Evolutionary conservation across 2,113 vertebrate genomes (phyloP).

Genomic region (Lophochroa leadbeateri): DNA sequence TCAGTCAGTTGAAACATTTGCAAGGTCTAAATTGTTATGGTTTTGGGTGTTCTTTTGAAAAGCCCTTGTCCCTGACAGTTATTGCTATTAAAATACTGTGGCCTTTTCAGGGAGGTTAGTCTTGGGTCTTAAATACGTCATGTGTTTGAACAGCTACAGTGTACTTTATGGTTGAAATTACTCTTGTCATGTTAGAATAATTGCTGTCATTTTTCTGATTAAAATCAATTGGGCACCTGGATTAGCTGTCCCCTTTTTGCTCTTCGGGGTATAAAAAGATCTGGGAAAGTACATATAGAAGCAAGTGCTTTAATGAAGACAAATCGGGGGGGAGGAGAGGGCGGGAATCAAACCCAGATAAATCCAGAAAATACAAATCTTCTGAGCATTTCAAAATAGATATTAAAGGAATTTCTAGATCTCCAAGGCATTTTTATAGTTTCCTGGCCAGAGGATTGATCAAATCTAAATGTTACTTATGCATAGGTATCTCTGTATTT

Average conservation of each 20-base stretch:
- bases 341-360: not conserved
- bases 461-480: not conserved
- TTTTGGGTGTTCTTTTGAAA: not conserved
- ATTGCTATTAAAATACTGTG: not conserved
- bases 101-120: not conserved
- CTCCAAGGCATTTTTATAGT: not conserved
- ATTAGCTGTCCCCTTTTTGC: not conserved
- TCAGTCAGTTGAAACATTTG: not conserved
- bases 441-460: not conserved
- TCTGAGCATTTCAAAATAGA: not conserved
- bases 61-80: not conserved
- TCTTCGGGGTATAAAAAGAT: not conserved
- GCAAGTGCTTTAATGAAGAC: not conserved
- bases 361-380: not conserved
- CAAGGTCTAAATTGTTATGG: not conserved
- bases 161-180: not conserved
- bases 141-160: not conserved
- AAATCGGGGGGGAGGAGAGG: not conserved
- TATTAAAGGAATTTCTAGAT: not conserved
- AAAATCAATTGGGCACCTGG: not conserved
- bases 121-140: not conserved
- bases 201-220: not conserved
- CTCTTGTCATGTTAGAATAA: not conserved
- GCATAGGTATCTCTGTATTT: not conserved
- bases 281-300: not conserved